Evolutionary conservation across 2,797 vertebrate species (phyloP).

Genomic region (Gambusia yucatana): DNA sequence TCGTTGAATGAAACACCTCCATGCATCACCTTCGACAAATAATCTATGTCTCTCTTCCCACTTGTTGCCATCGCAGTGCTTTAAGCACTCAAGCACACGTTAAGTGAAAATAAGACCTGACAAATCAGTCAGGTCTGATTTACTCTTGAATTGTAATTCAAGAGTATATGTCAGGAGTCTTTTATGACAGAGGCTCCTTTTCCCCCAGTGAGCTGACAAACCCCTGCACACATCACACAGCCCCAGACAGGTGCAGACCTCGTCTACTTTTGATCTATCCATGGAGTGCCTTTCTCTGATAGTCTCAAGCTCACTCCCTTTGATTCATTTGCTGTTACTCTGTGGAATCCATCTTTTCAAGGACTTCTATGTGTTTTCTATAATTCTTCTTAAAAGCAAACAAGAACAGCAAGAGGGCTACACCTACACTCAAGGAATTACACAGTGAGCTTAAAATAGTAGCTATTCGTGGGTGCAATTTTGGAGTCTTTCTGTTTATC

Average conservation of each 20-base stretch:
- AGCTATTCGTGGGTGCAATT: constrained; percentile 20
- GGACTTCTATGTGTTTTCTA: constrained; percentile 44
- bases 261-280: constrained; percentile 80
- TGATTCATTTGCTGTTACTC: constrained; percentile 69
- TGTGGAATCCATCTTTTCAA: constrained; percentile 55
- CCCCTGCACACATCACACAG: constrained; percentile 27
- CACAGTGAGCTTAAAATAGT: constrained; percentile 29
- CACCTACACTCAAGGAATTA: constrained; percentile 40
- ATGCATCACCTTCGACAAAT: constrained; percentile 32
- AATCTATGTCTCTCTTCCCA: constrained; percentile 10
- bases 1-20: constrained; percentile 27
- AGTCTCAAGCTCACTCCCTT: constrained; percentile 66
- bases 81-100: constrained; percentile 4
- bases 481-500: constrained; percentile 12
- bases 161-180: constrained; percentile 14
- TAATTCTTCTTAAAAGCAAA: constrained; percentile 29
- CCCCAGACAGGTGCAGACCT: constrained; percentile 75
- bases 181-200: constrained; percentile 34
- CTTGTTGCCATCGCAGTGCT: constrained; percentile 9
- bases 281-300: constrained; percentile 65
- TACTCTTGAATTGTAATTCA: background rate
- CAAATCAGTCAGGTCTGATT: constrained; percentile 11
- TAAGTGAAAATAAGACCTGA: constrained; percentile 25
- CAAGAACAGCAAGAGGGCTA: constrained; percentile 24
- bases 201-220: constrained; percentile 22